Conservation (phyloP, 2,113 vertebrate genomes). For the Mirza zaza region DNA sequence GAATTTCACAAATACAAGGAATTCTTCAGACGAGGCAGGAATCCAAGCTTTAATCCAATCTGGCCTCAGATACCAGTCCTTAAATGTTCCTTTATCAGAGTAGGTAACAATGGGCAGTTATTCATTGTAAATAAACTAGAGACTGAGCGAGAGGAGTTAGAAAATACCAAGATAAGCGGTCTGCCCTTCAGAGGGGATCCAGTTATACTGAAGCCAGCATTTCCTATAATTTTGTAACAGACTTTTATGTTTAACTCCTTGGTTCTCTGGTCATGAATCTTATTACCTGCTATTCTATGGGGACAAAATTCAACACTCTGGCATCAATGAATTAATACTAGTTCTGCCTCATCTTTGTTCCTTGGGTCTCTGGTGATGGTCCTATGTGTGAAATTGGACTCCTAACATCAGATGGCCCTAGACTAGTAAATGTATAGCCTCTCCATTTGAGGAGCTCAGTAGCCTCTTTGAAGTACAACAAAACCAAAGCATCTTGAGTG, state of each 20-base stretch:
- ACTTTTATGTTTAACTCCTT: slow-evolving; percentile 60
- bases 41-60: slow-evolving; percentile 54
- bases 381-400: neutral
- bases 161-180: slow-evolving; percentile 22
- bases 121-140: slow-evolving; percentile 47
- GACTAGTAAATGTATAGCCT: neutral
- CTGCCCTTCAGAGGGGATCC: neutral
- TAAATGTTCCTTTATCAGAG: slow-evolving; percentile 55
- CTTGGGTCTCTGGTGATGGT: slow-evolving; percentile 9
- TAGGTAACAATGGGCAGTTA: slow-evolving; percentile 50
- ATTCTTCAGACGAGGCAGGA: slow-evolving; percentile 53
- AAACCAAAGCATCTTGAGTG: neutral
- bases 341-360: neutral
- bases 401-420: neutral
- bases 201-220: neutral
- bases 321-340: slow-evolving; percentile 47
- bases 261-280: neutral
- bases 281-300: slow-evolving; percentile 25
- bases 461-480: slow-evolving; percentile 5
- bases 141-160: neutral
- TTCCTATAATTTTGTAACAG: neutral
- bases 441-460: slow-evolving; percentile 14
- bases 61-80: slow-evolving; percentile 9
- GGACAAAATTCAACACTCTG: slow-evolving; percentile 32
- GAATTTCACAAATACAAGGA: slow-evolving; percentile 56